Evolutionary conservation across 1,140 invertebrate species (phyloP), one percentile per base, ranked within the genome.

Genomic region (Formica selysi): DNA sequence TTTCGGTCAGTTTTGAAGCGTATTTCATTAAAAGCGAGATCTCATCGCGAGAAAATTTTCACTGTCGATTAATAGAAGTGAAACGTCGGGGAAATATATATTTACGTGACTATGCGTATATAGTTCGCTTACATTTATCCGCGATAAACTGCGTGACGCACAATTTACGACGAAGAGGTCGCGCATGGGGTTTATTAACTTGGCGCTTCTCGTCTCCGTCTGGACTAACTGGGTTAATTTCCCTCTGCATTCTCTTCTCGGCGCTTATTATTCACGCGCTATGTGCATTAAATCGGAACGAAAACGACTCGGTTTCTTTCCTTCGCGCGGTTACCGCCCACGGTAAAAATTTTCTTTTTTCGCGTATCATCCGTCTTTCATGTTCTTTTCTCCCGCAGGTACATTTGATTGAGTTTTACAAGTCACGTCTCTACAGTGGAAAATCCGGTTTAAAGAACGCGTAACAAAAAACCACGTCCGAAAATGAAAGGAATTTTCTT

Each of bases 171-270:
- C 32, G 32, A n/a, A 36, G 54, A 85, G 59, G 65, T 85, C 81
- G 61, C 73, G 81, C 48, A 51, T 13, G 67, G 16, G 48, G 67
- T 81, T 81, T 73, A 57, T 83, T 83, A 85, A 78, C 59, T 78
- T 78, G n/a, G 22, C 26, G 32, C 71, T 74, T 61, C 65, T 41
- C 32, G 36, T 36, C 41, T 74, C 74, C 70, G 59, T 57, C 22
- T 38, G 32, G n/a, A 16, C 59, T 76, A 85, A 81, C 67, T 81
- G 36, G 79, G 54, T 81, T 81, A 81, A 81, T 73, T 81, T 32
- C 38, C 26, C 22, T 26, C 26, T 19, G 29, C 70, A 76, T 48
- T 62, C 61, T 26, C 65, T 26, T 38, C 78, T 54, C 41, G 67
- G 10, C 32, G n/a, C 32, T 70, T 5, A 80, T 80, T 70, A 80